These are phyloP conservation scores for Trichopria drosophilae DNA, from an alignment of 2,888 invertebrate genomes.

Conservation along the genomic window DNA sequence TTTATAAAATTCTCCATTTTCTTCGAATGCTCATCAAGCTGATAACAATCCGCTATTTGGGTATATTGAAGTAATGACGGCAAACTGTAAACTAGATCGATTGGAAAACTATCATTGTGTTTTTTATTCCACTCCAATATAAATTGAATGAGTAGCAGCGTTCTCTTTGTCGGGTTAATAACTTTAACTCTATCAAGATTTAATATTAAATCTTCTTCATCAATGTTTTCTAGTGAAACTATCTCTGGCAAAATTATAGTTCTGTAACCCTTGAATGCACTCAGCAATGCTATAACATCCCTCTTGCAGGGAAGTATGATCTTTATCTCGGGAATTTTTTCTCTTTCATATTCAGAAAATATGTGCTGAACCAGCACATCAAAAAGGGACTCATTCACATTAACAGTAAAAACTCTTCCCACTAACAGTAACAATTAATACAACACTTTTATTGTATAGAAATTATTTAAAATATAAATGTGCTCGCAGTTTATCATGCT, in stretches of 20 bases:
- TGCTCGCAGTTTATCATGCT: constrained; percentile 16
- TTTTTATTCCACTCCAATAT: constrained; percentile 18
- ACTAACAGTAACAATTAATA: constrained; percentile 14
- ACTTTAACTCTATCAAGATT: constrained; percentile 16
- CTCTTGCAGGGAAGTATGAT: constrained; percentile 20
- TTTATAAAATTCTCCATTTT: constrained; percentile 13
- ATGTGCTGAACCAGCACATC: constrained; percentile 19
- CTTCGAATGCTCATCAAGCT: constrained; percentile 14
- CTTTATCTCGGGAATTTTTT: constrained; percentile 17
- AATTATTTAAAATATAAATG: constrained; percentile 16
- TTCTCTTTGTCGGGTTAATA: constrained; percentile 12
- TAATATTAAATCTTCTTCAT: constrained; percentile 17
- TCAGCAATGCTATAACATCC: constrained; percentile 19
- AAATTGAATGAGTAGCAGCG: constrained; percentile 17
- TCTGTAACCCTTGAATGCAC: constrained; percentile 18
- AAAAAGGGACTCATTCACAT: constrained; percentile 18
- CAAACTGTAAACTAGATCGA: constrained; percentile 15
- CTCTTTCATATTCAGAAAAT: constrained; percentile 22
- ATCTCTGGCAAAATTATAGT: constrained; percentile 17
- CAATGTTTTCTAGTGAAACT: constrained; percentile 15
- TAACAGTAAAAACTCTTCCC: constrained; percentile 21
- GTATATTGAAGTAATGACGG: constrained; percentile 12
- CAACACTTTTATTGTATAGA: constrained; percentile 18
- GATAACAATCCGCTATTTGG: constrained; percentile 5
- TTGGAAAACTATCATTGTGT: constrained; percentile 16